Percentiles rank a stretch among this genome's conserved stretches.
Evolutionary conservation across 2,888 invertebrate genomes (phyloP).

Genomic region (Folsomia candida): DNA sequence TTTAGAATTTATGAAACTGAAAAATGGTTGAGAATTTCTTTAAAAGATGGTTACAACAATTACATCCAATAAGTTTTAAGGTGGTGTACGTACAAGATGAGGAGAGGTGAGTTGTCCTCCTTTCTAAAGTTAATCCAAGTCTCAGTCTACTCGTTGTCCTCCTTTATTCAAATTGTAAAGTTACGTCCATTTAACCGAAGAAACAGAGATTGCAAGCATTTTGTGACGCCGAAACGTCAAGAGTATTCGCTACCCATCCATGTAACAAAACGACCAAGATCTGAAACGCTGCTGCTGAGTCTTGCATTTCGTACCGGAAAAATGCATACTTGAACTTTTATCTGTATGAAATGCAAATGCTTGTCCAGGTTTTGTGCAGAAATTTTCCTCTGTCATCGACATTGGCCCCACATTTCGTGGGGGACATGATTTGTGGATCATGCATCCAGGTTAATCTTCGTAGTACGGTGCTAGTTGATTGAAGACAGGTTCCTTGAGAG

Average conservation of each 20-base stretch:
- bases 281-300: background rate
- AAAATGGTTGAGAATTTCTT: no score
- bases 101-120: slow-evolving; percentile 3
- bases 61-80: background rate
- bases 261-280: no score
- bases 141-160: background rate
- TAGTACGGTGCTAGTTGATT: background rate
- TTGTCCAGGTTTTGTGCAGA: no score
- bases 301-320: background rate
- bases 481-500: slow-evolving; percentile 1
- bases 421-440: background rate
- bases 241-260: no score
- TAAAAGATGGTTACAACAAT: background rate
- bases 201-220: no score
- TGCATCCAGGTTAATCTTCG: background rate
- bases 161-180: slow-evolving; percentile 3
- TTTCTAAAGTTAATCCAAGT: background rate
- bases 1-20: no score
- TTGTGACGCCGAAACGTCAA: no score
- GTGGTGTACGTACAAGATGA: background rate
- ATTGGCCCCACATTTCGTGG: no score
- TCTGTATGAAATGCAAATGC: no score
- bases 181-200: slow-evolving; percentile 7
- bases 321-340: no score
- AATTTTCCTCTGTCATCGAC: no score